phyloP scores from a whole-genome alignment of 2,113 vertebrate genomes.

The Hippolais icterina region DNA sequence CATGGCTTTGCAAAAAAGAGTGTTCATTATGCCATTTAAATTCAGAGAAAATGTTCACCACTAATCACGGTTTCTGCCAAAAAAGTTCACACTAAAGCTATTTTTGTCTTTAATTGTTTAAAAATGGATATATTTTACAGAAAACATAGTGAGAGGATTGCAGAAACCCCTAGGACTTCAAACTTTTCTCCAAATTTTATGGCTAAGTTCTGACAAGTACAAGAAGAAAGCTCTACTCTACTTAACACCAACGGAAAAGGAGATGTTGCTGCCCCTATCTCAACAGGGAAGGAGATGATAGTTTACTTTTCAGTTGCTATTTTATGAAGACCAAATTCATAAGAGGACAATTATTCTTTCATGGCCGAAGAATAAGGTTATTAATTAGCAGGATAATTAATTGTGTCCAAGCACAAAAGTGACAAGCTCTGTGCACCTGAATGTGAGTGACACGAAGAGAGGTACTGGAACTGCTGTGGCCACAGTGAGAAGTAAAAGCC shows the following conservation, averaged over 20 bases:
- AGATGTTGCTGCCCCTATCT: background rate
- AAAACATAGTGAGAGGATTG: background rate
- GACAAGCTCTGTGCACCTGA: background rate
- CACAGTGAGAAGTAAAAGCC: background rate
- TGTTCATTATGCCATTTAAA: background rate
- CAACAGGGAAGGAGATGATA: background rate
- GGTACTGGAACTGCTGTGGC: background rate
- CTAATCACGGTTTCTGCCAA: background rate
- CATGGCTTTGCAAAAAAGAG: background rate
- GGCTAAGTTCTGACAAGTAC: background rate
- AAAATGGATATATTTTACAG: background rate
- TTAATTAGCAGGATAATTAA: background rate
- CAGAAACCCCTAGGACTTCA: background rate
- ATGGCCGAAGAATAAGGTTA: background rate
- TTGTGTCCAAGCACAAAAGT: background rate
- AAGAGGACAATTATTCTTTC: background rate
- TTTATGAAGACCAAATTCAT: background rate
- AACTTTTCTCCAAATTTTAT: background rate
- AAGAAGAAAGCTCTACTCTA: background rate
- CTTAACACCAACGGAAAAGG: background rate
- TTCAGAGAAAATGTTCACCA: background rate
- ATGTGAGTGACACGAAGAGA: fast-evolving
- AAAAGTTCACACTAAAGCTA: background rate
- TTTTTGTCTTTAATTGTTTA: background rate
- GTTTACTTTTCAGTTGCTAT: background rate